Evolutionary conservation across 1,140 invertebrate genomes (phyloP).

Genomic region (Drosophila watanabei): DNA sequence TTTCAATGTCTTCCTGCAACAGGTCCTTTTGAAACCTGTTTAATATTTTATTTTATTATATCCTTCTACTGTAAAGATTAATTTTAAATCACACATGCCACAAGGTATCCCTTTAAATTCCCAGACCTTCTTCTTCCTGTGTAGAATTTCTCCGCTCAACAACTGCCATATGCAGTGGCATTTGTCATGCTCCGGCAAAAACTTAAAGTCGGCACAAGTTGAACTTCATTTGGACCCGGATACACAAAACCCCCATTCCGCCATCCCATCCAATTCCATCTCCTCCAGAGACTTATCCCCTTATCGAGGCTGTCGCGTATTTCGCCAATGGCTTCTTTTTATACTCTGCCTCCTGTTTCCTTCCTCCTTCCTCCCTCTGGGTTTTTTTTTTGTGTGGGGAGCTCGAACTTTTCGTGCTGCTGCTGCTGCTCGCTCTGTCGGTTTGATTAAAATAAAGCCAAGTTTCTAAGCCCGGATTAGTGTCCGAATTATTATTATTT

Average conservation of each 20-base stretch:
- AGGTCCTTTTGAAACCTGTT: no score
- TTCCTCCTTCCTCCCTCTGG: not conserved
- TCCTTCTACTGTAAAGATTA: no score
- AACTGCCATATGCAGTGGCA: conserved; percentile 47
- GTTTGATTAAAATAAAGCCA: conserved; percentile 83
- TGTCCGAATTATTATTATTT: conserved; percentile 65
- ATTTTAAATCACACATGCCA: no score
- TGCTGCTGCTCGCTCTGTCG: conserved; percentile 43
- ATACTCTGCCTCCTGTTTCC: conserved; percentile 8
- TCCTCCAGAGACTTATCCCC: conserved; percentile 13
- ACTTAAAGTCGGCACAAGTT: conserved; percentile 50
- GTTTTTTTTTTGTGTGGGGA: conserved; percentile 10
- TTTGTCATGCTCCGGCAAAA: conserved; percentile 53
- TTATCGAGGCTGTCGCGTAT: conserved; percentile 55
- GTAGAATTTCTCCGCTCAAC: not conserved
- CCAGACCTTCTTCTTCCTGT: not conserved
- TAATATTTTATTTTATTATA: no score
- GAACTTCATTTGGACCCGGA: conserved; percentile 44
- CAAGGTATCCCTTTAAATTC: not conserved
- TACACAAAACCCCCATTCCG: conserved; percentile 3
- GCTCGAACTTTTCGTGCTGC: conserved; percentile 35
- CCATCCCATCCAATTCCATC: conserved; percentile 12
- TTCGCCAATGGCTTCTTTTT: conserved; percentile 66
- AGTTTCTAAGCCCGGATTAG: conserved; percentile 83
- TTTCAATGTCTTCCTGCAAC: no score